Conservation (phyloP, 2,113 vertebrate genomes). For the Phaethornis superciliosus region DNA sequence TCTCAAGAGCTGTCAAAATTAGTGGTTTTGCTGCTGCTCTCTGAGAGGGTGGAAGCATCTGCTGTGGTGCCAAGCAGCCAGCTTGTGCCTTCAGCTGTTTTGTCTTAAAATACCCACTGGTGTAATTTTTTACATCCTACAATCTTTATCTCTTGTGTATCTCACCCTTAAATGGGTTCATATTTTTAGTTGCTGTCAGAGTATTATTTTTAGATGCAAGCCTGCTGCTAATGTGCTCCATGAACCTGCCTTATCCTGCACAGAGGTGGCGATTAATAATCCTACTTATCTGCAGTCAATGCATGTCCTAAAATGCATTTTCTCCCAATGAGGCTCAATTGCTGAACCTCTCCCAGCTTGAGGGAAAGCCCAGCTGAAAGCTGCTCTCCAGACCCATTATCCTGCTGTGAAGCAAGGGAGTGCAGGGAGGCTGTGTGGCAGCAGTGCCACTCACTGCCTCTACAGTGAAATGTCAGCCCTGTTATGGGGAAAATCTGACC, state of each 20-base stretch:
- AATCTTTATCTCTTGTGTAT: constrained; percentile 46
- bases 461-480: neutral
- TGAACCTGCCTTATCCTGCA: constrained; percentile 19
- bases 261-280: constrained; percentile 25
- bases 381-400: neutral
- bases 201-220: constrained; percentile 24
- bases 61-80: neutral
- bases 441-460: fast-evolving
- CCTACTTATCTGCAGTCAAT: neutral
- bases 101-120: constrained; percentile 61
- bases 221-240: neutral
- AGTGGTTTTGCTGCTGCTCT: neutral
- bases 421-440: neutral
- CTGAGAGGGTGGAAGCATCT: neutral
- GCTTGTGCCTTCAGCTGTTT: constrained; percentile 50
- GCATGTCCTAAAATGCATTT: neutral
- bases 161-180: constrained; percentile 58
- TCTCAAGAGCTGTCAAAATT: fast-evolving
- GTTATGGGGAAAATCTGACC: neutral
- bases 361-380: neutral
- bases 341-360: neutral
- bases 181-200: constrained; percentile 58
- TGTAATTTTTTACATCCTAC: constrained; percentile 63
- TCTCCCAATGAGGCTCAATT: neutral
- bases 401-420: fast-evolving